Percentiles rank a stretch among this genome's conserved stretches.
Evolutionary conservation across 2,113 vertebrate species (phyloP).

Genomic region (Hippocampus guttulatus): DNA sequence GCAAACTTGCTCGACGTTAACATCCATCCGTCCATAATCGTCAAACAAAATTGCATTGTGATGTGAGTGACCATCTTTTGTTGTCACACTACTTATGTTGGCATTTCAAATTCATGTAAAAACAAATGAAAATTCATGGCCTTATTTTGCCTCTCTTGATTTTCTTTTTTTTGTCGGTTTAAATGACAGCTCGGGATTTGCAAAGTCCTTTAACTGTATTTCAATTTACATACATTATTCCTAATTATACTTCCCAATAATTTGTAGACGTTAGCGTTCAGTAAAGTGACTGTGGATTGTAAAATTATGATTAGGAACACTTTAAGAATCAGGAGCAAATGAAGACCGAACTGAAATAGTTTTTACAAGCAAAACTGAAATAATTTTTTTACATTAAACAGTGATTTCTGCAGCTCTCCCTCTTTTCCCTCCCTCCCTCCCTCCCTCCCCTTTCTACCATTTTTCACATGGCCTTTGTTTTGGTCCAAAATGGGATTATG

Average conservation of each 20-base stretch:
- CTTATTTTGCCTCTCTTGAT: no score
- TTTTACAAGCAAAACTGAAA: not conserved
- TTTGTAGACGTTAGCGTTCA: not conserved
- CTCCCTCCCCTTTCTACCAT: not conserved
- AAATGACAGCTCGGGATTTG: not conserved
- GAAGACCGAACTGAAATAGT: not conserved
- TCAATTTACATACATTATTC: not conserved
- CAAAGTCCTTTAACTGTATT: not conserved
- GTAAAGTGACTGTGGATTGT: no score
- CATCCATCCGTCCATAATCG: not conserved
- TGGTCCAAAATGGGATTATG: constrained; percentile 25
- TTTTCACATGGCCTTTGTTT: constrained; percentile 20
- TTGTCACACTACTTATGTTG: no score
- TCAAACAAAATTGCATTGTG: not conserved
- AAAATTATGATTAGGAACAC: not conserved
- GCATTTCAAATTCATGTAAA: no score
- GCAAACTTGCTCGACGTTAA: not conserved
- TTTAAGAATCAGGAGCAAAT: not conserved
- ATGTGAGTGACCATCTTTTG: no score
- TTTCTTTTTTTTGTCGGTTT: no score
- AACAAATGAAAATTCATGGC: no score
- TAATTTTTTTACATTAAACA: not conserved
- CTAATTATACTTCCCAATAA: not conserved
- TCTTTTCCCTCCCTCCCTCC: not conserved
- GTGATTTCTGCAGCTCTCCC: not conserved